Percentiles rank a stretch among this genome's conserved stretches.
Evolutionary conservation across 2,797 vertebrate species (phyloP).

Genomic region (Etheostoma nigrum): DNA sequence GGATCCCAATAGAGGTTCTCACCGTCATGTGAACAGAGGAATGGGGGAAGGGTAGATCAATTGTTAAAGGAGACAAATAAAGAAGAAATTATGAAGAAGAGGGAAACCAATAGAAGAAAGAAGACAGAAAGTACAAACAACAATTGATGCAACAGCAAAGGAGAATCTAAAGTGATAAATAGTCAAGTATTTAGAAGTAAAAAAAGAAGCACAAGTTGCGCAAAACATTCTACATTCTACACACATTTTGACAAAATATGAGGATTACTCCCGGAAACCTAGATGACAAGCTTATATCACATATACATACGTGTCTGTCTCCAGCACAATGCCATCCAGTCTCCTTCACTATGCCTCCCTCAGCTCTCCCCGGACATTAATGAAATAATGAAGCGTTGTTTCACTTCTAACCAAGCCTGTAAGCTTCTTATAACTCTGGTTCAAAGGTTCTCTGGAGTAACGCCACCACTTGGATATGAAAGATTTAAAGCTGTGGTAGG

Average conservation of each 20-base stretch:
- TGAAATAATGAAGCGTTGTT: conserved; percentile 70
- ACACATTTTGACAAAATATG: not conserved
- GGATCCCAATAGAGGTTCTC: not conserved
- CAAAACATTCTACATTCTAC: not conserved
- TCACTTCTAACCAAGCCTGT: conserved; percentile 42
- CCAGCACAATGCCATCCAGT: not conserved
- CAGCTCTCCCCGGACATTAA: conserved; percentile 46
- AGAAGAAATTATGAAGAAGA: not conserved
- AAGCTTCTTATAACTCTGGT: conserved; percentile 75
- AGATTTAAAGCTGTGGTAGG: not conserved
- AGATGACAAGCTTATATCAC: not conserved
- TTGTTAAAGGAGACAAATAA: not conserved
- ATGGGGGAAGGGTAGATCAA: not conserved
- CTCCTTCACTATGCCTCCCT: conserved; percentile 47
- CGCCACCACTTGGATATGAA: conserved; percentile 28
- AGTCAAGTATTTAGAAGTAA: not conserved
- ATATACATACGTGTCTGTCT: conserved; percentile 25
- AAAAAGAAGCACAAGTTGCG: not conserved
- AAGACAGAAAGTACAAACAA: not conserved
- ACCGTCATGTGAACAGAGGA: not conserved
- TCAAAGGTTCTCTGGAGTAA: conserved; percentile 69
- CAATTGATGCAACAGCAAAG: not conserved
- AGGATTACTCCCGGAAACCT: not conserved
- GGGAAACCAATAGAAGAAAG: not conserved
- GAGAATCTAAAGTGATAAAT: not conserved